Percentiles rank a stretch among this genome's conserved stretches.
phyloP scores from a whole-genome alignment of 1,140 invertebrate species.

The Drosophila burlai region DNA sequence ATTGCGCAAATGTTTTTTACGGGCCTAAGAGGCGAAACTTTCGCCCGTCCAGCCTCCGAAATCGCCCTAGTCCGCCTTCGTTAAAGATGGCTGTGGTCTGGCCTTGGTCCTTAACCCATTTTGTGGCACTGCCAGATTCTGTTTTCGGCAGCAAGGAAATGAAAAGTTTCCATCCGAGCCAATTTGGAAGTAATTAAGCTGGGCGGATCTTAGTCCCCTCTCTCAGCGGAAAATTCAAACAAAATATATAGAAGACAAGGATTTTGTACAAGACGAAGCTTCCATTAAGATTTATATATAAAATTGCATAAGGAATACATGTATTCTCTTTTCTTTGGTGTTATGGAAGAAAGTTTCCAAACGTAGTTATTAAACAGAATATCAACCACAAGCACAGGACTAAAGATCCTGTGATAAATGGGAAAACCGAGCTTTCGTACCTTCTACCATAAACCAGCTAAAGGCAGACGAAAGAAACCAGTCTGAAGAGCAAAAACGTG shows the following conservation, averaged over 20 bases:
- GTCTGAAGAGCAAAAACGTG: neutral
- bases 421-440: slow-evolving; percentile 7
- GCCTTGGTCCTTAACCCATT: slow-evolving; percentile 54
- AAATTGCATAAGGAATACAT: neutral
- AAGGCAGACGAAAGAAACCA: neutral
- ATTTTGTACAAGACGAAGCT: neutral
- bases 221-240: neutral
- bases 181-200: slow-evolving; percentile 38
- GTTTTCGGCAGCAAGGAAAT: slow-evolving; percentile 18
- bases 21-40: slow-evolving; percentile 56
- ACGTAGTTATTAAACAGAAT: neutral
- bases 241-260: neutral
- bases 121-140: slow-evolving; percentile 27
- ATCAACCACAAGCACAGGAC: neutral
- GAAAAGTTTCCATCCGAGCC: slow-evolving; percentile 19
- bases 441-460: slow-evolving; percentile 54
- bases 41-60: slow-evolving; percentile 12
- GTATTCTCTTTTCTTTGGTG: neutral
- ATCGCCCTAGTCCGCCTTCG: slow-evolving; percentile 17
- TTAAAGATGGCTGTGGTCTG: slow-evolving; percentile 40
- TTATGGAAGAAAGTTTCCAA: no score
- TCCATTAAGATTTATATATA: no score
- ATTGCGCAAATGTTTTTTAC: slow-evolving; percentile 84
- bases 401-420: neutral
- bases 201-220: no score